phyloP scores from a whole-genome alignment of 92 coral and sea anemone genomes.

The Zoanthus gigantus region DNA sequence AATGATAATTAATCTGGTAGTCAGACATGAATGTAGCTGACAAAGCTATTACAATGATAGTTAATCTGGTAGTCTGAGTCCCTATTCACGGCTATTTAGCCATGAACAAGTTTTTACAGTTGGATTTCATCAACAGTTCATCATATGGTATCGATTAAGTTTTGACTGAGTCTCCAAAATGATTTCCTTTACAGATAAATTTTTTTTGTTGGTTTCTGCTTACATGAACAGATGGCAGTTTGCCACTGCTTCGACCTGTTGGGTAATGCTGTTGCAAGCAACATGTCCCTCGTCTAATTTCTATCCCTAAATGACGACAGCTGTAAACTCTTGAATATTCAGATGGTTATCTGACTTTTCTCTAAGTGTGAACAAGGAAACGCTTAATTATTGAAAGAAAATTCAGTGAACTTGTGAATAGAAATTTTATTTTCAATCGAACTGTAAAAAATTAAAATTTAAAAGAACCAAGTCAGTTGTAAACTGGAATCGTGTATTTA shows the following conservation, averaged over 20 bases:
- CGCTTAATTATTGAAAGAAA: neutral
- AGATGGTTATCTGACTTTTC: neutral
- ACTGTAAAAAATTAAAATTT: neutral
- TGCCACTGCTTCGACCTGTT: neutral
- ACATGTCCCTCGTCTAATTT: neutral
- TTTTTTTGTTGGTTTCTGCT: neutral
- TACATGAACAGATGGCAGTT: neutral
- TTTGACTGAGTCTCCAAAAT: too few species aligned
- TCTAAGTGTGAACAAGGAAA: neutral
- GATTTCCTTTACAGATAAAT: too few species aligned
- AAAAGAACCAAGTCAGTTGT: neutral
- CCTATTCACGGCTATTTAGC: too few species aligned
- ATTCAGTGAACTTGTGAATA: neutral
- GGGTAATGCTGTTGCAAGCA: neutral
- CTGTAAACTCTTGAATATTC: slow-evolving; percentile 8
- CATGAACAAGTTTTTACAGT: too few species aligned
- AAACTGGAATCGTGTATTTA: neutral
- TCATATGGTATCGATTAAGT: too few species aligned
- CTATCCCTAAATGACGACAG: neutral
- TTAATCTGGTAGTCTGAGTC: too few species aligned
- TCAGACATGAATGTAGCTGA: too few species aligned
- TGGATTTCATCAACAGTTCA: too few species aligned
- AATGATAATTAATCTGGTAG: too few species aligned
- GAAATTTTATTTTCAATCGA: neutral
- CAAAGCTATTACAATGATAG: too few species aligned